These are phyloP conservation scores for Anguilla megastoma DNA, from an alignment of 2,797 vertebrate species.

Conservation along the genomic window DNA sequence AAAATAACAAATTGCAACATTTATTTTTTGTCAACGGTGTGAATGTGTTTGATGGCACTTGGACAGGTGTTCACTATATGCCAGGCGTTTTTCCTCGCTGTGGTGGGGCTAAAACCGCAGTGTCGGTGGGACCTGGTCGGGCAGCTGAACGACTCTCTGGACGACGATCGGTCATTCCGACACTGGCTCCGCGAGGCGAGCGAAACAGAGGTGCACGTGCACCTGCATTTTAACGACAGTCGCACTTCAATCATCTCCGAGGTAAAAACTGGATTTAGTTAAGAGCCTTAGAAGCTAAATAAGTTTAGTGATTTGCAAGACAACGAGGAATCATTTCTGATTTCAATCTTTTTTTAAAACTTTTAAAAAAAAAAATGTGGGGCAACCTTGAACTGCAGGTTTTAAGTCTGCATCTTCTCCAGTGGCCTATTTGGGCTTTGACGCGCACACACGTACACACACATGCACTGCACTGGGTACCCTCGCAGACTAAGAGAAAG, in stretches of 20 bases:
- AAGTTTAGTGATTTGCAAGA: no score
- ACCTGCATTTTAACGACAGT: slow-evolving; percentile 65
- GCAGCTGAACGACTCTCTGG: slow-evolving; percentile 50
- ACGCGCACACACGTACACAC: no score
- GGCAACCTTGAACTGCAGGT: no score
- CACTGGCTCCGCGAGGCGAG: slow-evolving; percentile 71
- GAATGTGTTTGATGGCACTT: background rate
- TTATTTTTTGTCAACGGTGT: background rate
- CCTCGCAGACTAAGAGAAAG: no score
- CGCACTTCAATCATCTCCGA: slow-evolving; percentile 78
- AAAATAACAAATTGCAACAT: background rate
- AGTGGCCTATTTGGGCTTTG: no score
- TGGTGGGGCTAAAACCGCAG: slow-evolving; percentile 70
- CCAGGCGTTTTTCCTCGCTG: slow-evolving; percentile 70
- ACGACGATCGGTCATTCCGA: slow-evolving; percentile 57
- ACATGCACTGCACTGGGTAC: no score
- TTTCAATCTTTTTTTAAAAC: no score
- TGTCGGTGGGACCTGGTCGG: slow-evolving; percentile 71
- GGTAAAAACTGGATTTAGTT: slow-evolving; percentile 54
- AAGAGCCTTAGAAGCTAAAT: no score
- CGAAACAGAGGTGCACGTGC: slow-evolving; percentile 63
- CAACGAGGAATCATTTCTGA: no score
- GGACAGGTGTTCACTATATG: slow-evolving; percentile 73
- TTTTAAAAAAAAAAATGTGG: no score
- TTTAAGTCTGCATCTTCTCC: no score